Base-by-base conservation (phyloP, 2,113 vertebrate genomes). In the Odocoileus hemionus region DNA sequence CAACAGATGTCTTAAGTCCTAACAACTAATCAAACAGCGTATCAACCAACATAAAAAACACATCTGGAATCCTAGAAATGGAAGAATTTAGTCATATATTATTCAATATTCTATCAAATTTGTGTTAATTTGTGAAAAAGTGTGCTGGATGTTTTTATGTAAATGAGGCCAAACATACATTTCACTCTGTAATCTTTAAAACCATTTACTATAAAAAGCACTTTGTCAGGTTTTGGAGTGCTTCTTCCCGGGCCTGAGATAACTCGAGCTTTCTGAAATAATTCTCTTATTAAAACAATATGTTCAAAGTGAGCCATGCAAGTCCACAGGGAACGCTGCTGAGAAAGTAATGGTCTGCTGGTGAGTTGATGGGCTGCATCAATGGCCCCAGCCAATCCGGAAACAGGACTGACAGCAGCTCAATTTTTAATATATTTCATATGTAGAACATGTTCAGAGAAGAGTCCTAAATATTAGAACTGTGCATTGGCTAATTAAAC, bases 221-320 rank as follows among this genome's bases (percentile, higher is more conserved):
- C 47, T 96, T 17, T 96, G 39, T 84, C 79, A 96, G 74, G 36
- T 94, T 97, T 95, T n/a, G 26, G 25, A 96, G 52, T 84, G 23
- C 30, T 93, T 85, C 85, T 97, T 98, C 83, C 74, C 64, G 19
- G 85, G 85, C 15, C 14, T 39, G 8, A 94, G 70, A 97, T 86
- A 96, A 87, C 91, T 90, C 57, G 88, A 47, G 50, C 43, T 57
- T 97, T 98, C 80, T 96, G 95, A 98, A 88, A 86, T 94, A 97
- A 98, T 94, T 97, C 33, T 60, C 57, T 98, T 97, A 97, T 91
- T 96, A 96, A 98, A 97, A 94, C 98, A 98, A 64, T 25, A 95
- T 96, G 94, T 95, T 98, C 95, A 78, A 93, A 97, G 45, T 79
- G 86, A 98, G 86, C 14, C 36, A 64, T 30, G 21, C 17, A 91